Evolutionary conservation across 2,113 vertebrate genomes (phyloP), one percentile per base, ranked within the genome.

Genomic region (Mustelus asterias): DNA sequence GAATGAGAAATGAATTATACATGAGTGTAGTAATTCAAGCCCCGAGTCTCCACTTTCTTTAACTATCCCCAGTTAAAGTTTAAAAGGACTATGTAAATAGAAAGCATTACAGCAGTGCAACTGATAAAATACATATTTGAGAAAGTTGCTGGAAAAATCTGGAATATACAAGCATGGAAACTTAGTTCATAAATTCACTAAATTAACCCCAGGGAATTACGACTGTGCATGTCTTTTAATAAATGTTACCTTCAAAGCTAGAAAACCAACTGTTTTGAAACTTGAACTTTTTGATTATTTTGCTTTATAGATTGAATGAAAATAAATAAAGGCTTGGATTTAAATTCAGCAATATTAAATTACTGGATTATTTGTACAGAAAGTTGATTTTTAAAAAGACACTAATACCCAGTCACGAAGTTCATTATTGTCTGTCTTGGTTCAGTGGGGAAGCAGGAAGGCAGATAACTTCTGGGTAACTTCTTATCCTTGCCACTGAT

Each of bases 391-490:
- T 69, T 20, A 69, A 83, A 80, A 13, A 83, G 48, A 54, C 3
- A 3, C 48, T 83, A 37, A 37, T 37, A 83, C 33, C 29, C 78
- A 83, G 33, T 16, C 3, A 88, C 9, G 3, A 83, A 54, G 48
- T 54, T 54, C 48, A 3, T 54, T 54, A 54, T 54, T 95, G 54
- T 88, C n/a, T 85, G 20, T 80, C 70, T 94, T 94, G 60, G 67
- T 92, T 54, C 65, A 83, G 3, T 76, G 16, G 94, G 96, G 76
- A 94, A 54, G 95, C 93, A 96, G 70, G 20, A 63, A 44, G 20
- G 0, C 41, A 83, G 29, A 16, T 83, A 37, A 37, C n/a, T 83
- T 37, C 3, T 20, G 4, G 67, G 20, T 69, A 22, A 69, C 10
- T 37, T 63, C 63, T 13, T 14, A 63, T 63, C 63, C 78, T 29